phyloP scores from a whole-genome alignment of 2,888 invertebrate genomes.

The Hermaeophaga mercurialis region DNA sequence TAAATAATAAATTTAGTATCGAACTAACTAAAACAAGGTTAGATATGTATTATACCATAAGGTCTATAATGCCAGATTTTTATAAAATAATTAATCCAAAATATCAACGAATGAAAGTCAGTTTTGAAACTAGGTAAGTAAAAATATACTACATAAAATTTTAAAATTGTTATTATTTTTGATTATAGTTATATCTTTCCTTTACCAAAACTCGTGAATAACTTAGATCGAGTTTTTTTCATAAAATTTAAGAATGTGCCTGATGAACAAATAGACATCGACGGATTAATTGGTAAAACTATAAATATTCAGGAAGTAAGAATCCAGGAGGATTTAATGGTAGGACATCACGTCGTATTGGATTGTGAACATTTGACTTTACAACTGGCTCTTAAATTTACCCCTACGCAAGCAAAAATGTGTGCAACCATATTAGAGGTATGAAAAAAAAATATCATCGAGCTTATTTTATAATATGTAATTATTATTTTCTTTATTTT shows the following conservation, averaged over 20 bases:
- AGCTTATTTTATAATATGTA: too few relatives aligned
- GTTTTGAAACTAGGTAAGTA: not conserved
- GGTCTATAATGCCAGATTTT: not conserved
- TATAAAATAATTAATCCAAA: not conserved
- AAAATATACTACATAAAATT: too few relatives aligned
- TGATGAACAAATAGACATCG: not conserved
- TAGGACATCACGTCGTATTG: conserved; percentile 23
- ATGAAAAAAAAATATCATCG: not conserved
- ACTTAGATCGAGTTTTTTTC: not conserved
- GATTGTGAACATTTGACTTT: conserved; percentile 25
- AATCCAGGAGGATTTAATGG: conserved; percentile 23
- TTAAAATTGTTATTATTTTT: too few relatives aligned
- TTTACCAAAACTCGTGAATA: not conserved
- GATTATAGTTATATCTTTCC: conserved; percentile 1
- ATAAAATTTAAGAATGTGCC: not conserved
- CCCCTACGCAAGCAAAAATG: conserved; percentile 27
- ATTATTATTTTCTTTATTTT: too few relatives aligned
- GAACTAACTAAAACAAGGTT: not conserved
- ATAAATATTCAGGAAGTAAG: conserved; percentile 2
- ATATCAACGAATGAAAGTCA: not conserved
- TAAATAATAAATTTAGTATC: not conserved
- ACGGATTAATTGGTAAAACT: not conserved
- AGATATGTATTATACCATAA: not conserved
- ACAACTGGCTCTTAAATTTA: conserved; percentile 27
- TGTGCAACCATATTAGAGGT: conserved; percentile 28